A percentile compares a stretch with the other conserved stretches of the same genome.
These are phyloP conservation scores for Drosophila navojoa DNA, from an alignment of 1,140 invertebrate species.

Conservation along the genomic window DNA sequence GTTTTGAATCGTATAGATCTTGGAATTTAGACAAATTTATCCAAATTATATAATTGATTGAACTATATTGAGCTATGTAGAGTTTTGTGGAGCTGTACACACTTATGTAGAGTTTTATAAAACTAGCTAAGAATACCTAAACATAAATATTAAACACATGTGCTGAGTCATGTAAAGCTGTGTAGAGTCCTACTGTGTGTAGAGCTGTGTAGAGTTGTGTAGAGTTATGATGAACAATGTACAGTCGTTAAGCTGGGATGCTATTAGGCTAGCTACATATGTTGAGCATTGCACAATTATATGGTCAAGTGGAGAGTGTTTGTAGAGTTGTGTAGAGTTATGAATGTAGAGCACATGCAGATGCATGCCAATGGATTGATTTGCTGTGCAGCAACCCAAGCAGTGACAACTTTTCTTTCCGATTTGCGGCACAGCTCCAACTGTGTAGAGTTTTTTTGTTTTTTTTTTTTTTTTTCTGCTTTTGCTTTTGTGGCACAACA, in stretches of 20 bases:
- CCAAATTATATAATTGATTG: not conserved
- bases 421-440: not conserved
- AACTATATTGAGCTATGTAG: not conserved
- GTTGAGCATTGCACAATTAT: not conserved
- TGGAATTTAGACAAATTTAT: not conserved
- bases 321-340: not conserved
- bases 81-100: not conserved
- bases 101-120: no score
- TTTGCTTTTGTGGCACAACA: constrained; percentile 22
- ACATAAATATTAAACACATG: no score
- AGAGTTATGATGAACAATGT: no score
- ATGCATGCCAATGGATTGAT: not conserved
- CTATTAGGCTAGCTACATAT: no score
- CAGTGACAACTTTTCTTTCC: not conserved
- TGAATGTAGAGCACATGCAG: not conserved
- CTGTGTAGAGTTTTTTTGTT: constrained; percentile 6
- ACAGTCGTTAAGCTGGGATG: no score
- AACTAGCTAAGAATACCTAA: no score
- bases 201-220: no score
- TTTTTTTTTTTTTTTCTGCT: no score
- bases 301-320: not conserved
- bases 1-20: not conserved
- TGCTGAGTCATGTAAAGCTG: no score
- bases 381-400: not conserved
- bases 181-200: no score